Conservation (phyloP, 2,113 vertebrate genomes). For the Procavia capensis region DNA sequence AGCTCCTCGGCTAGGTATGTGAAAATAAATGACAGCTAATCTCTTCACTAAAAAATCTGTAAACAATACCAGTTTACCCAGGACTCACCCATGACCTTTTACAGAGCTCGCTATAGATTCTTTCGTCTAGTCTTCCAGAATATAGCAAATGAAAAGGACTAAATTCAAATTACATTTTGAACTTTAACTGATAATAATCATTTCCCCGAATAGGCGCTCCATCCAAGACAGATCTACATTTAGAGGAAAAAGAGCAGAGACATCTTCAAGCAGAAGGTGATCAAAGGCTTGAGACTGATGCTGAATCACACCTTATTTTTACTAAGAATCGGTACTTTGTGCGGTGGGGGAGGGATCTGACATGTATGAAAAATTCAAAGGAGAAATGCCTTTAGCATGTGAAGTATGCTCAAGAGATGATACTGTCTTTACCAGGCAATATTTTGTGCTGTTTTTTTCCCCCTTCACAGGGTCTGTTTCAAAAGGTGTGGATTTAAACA, state of each 20-base stretch:
- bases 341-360: background rate
- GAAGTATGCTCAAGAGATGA: slow-evolving; percentile 60
- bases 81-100: slow-evolving; percentile 90
- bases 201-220: background rate
- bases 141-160: slow-evolving; percentile 75
- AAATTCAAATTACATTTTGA: slow-evolving; percentile 76
- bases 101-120: slow-evolving; percentile 84
- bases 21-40: slow-evolving; percentile 98
- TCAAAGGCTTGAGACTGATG: slow-evolving; percentile 36
- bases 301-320: slow-evolving; percentile 40
- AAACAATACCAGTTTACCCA: slow-evolving; percentile 97
- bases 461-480: slow-evolving; percentile 11
- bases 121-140: slow-evolving; percentile 81
- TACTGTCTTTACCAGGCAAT: slow-evolving; percentile 40
- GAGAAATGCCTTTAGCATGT: slow-evolving; percentile 55
- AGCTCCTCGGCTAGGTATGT: slow-evolving; percentile 90
- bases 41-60: slow-evolving; percentile 96
- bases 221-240: slow-evolving; percentile 7
- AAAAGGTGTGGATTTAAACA: slow-evolving; percentile 4
- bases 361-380: slow-evolving; percentile 65
- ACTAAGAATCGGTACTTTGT: slow-evolving; percentile 24
- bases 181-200: slow-evolving; percentile 74
- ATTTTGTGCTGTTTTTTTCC: background rate
- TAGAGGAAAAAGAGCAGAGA: background rate
- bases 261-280: background rate